phyloP scores from a whole-genome alignment of 2,797 vertebrate genomes.

The Leptoclinus maculatus region DNA sequence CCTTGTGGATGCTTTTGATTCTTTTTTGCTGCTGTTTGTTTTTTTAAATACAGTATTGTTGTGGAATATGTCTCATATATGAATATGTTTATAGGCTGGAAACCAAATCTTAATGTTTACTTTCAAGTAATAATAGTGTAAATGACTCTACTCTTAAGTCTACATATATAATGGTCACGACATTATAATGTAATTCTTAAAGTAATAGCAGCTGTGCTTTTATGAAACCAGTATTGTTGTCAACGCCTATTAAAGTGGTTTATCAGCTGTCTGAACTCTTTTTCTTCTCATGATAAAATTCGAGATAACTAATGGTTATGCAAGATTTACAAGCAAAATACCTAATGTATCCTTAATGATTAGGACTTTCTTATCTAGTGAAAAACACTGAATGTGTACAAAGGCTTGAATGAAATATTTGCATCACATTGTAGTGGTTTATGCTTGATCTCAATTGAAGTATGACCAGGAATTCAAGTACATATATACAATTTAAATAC shows the following conservation, averaged over 20 bases:
- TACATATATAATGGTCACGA: neutral
- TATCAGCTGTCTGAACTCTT: neutral
- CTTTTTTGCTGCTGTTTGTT: slow-evolving; percentile 18
- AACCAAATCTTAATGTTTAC: slow-evolving; percentile 10
- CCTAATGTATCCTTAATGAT: neutral
- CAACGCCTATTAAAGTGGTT: slow-evolving; percentile 11
- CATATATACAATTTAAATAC: neutral
- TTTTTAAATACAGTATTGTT: slow-evolving; percentile 29
- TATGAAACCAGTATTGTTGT: slow-evolving; percentile 34
- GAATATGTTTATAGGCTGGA: neutral
- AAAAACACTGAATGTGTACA: neutral
- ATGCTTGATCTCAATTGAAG: neutral
- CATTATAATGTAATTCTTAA: neutral
- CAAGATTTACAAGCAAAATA: slow-evolving; percentile 1
- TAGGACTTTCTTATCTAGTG: neutral
- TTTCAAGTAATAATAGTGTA: slow-evolving; percentile 2
- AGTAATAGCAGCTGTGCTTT: slow-evolving; percentile 14
- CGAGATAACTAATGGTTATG: neutral
- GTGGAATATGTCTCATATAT: neutral
- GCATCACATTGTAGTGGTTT: neutral
- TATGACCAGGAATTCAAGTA: neutral
- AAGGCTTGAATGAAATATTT: neutral
- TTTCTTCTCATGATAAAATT: neutral
- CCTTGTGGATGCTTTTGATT: neutral
- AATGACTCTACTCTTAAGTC: neutral